phyloP scores from a whole-genome alignment of 2,113 vertebrate genomes.

The Nerophis ophidion region DNA sequence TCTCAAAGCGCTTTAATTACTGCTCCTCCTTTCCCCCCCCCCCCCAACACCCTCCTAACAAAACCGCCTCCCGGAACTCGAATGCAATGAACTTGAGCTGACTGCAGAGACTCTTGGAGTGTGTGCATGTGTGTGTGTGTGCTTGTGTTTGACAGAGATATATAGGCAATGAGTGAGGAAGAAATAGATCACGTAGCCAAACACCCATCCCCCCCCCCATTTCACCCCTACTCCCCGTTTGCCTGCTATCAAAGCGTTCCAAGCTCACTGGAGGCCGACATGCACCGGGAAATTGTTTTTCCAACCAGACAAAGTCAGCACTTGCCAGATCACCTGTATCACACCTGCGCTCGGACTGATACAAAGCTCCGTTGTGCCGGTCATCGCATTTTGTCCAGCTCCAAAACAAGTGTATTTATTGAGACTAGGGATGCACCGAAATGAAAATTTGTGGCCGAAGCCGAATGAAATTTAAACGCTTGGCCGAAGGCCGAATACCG shows the following conservation, averaged over 20 bases:
- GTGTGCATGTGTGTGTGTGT: conserved; percentile 6
- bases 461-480: too few relatives aligned
- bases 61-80: conserved; percentile 38
- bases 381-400: neutral
- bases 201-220: conserved; percentile 36
- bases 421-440: too few relatives aligned
- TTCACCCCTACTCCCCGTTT: conserved; percentile 20
- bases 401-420: neutral
- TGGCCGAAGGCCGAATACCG: too few relatives aligned
- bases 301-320: conserved; percentile 5
- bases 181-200: conserved; percentile 36
- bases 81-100: conserved; percentile 64
- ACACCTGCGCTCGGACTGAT: conserved; percentile 15
- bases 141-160: neutral
- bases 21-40: conserved; percentile 39
- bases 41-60: conserved; percentile 16
- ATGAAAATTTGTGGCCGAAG: too few relatives aligned
- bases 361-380: neutral
- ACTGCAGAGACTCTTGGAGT: conserved; percentile 20
- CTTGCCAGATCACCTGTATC: conserved; percentile 17
- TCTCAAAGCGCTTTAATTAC: conserved; percentile 68
- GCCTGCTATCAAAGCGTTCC: conserved; percentile 31
- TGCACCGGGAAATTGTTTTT: conserved; percentile 15
- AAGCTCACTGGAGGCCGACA: conserved; percentile 20
- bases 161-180: conserved; percentile 20